These are phyloP conservation scores for Sapayoa aenigma DNA, from an alignment of 2,113 vertebrate genomes.

Conservation along the genomic window DNA sequence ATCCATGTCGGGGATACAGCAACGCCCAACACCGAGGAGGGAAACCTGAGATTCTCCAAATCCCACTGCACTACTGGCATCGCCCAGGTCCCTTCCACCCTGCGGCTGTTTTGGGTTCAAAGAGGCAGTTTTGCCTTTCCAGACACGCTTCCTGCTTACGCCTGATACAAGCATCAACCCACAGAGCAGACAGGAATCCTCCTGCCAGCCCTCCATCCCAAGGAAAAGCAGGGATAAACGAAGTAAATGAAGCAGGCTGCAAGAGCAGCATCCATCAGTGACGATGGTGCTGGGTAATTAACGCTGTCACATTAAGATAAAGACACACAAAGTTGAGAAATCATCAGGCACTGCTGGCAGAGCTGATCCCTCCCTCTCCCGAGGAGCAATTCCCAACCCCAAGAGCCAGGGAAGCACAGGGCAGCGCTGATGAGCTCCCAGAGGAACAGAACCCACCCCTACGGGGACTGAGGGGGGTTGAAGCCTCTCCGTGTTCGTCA, in stretches of 20 bases:
- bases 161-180: not conserved
- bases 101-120: not conserved
- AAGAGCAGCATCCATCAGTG: not conserved
- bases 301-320: not conserved
- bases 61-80: not conserved
- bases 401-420: not conserved
- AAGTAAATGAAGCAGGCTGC: not conserved
- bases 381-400: not conserved
- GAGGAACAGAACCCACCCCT: not conserved
- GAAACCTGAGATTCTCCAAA: not conserved
- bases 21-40: not conserved
- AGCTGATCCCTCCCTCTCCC: not conserved
- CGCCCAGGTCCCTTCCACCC: not conserved
- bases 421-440: not conserved
- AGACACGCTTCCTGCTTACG: not conserved
- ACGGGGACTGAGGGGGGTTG: not conserved
- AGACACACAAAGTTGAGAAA: not conserved
- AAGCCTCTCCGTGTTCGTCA: not conserved
- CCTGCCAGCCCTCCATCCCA: not conserved
- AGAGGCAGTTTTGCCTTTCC: not conserved
- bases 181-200: not conserved
- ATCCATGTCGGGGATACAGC: not conserved
- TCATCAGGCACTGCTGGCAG: not conserved
- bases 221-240: not conserved
- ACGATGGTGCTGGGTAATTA: not conserved